Base-by-base conservation (phyloP, 2,888 invertebrate species). In the Ischnus inquisitorius region DNA sequence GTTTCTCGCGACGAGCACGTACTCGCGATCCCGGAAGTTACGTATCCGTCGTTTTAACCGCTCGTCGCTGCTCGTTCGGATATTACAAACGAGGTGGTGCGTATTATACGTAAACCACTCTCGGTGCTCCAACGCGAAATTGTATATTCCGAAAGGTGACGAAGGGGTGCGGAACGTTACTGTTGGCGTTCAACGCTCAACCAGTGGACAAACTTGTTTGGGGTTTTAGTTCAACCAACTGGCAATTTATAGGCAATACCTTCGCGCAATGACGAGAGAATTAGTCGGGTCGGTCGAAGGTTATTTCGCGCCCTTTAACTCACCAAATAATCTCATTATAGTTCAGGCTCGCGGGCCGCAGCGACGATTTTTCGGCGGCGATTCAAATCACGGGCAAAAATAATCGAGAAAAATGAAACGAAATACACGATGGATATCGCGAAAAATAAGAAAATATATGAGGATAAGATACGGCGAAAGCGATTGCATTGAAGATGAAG, bases 21-120 rank as follows among this genome's bases (percentile, higher is more conserved):
- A 78, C 28, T 28, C 28, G 46, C 34, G n/a, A 64, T n/a, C 62
- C 34, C 60, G 67, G 12, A 76, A 72, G 64, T 71, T 79, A 60
- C 72, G 64, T 67, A 77, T 83, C 62, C 71, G 34, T 67, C 67
- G 69, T 65, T 65, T 22, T 79, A 48, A 39, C 60, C n/a, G 67
- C 43, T 14, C 57, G 41, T 41, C n/a, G 48, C 72, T 22, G 57
- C 57, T 19, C 43, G 16, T 43, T 22, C 67, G 76, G 65, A 71
- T 79, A 76, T 71, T 83, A 76, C 64, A 16, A 57, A 39, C 46
- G 25, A 60, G 67, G 25, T 60, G 48, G 65, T 25, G 43, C 64
- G 43, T 3, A 25, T 57, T 43, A 14, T 57, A 41, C n/a, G n/a
- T 34, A 34, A 5, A 19, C n/a, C 22, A 41, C 41, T 22, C 71